phyloP scores from a whole-genome alignment of 2,888 invertebrate genomes.

The Cheilosia soror region DNA sequence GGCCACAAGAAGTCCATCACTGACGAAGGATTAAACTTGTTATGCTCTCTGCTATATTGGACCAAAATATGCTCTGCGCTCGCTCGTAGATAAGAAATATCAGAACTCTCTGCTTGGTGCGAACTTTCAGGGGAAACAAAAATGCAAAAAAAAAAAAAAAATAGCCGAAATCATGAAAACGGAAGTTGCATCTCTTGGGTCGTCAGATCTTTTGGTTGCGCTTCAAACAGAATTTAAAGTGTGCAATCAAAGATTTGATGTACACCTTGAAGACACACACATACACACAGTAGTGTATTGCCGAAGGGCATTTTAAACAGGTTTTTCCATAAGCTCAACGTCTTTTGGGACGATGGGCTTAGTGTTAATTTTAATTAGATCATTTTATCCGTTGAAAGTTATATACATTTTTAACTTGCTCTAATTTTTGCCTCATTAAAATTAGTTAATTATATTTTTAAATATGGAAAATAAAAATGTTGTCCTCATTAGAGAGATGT shows the following conservation, averaged over 20 bases:
- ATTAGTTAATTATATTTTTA: not conserved
- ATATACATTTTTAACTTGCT: constrained; percentile 1
- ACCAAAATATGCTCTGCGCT: not conserved
- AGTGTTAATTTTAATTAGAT: constrained; percentile 34
- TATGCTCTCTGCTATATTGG: not conserved
- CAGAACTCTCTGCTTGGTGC: constrained; percentile 76
- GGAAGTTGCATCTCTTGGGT: constrained; percentile 67
- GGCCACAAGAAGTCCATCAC: constrained; percentile 33
- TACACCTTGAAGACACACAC: constrained; percentile 46
- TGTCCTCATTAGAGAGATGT: not conserved
- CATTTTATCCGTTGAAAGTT: constrained; percentile 27
- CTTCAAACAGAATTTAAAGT: constrained; percentile 8
- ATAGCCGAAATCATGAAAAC: constrained; percentile 19
- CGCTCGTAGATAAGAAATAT: constrained; percentile 71
- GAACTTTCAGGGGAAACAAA: constrained; percentile 63
- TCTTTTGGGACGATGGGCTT: constrained; percentile 29
- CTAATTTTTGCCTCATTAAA: not conserved
- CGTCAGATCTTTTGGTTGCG: constrained; percentile 65
- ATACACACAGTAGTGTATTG: not conserved
- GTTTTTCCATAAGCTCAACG: constrained; percentile 50
- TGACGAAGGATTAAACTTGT: not conserved
- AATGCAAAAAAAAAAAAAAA: constrained; percentile 2
- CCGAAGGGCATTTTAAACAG: constrained; percentile 9
- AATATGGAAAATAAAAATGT: not conserved
- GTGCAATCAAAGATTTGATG: constrained; percentile 65